phyloP scores from a whole-genome alignment of 2,888 invertebrate species.

The Hypomecis punctinalis region DNA sequence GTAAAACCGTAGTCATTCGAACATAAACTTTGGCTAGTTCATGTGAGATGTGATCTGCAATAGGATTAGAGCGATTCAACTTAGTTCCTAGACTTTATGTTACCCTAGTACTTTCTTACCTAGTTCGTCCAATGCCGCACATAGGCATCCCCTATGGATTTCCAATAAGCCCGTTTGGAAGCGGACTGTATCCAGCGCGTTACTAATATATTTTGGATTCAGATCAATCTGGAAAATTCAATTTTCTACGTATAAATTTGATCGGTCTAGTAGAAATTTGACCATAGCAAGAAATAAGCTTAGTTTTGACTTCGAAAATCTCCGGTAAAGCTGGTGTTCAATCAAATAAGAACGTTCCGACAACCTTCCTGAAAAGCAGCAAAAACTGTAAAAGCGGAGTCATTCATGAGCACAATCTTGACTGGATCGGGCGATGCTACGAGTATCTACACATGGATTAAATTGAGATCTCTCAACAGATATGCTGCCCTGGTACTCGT shows the following conservation, averaged over 20 bases:
- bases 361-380: slow-evolving; percentile 27
- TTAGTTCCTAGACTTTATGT: slow-evolving; percentile 2
- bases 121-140: too few species aligned
- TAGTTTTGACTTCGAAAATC: too few species aligned
- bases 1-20: slow-evolving; percentile 31
- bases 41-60: slow-evolving; percentile 52
- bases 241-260: too few species aligned
- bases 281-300: too few species aligned
- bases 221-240: too few species aligned
- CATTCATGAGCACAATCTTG: slow-evolving; percentile 27
- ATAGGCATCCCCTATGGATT: too few species aligned
- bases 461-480: slow-evolving; percentile 55
- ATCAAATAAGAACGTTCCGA: slow-evolving; percentile 8
- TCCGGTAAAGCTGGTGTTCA: slow-evolving; percentile 6
- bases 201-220: too few species aligned
- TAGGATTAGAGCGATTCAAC: slow-evolving; percentile 46
- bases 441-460: slow-evolving; percentile 58
- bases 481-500: slow-evolving; percentile 27
- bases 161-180: too few species aligned
- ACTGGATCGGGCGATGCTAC: slow-evolving; percentile 45
- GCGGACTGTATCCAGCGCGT: too few species aligned
- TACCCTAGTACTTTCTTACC: slow-evolving; percentile 12
- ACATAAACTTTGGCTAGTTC: slow-evolving; percentile 19
- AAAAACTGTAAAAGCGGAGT: slow-evolving; percentile 35
- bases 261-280: too few species aligned